A percentile compares a stretch with the other conserved stretches of the same genome.
Conservation (phyloP, 2,113 vertebrate species). For the Calyptomena viridis region DNA sequence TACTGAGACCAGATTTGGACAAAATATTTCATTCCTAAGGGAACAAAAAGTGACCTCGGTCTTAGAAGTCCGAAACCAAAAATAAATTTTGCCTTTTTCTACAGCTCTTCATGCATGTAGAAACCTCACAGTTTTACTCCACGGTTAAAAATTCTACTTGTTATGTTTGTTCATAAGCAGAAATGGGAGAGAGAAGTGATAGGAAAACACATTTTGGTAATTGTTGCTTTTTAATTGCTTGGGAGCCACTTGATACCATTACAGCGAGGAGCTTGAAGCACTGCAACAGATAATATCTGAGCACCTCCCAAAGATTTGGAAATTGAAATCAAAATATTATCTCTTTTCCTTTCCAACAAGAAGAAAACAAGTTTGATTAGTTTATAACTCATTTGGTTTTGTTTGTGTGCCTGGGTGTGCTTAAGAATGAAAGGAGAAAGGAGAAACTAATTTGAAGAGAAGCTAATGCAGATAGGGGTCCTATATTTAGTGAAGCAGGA, state of each 20-base stretch:
- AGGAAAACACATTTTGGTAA: background rate
- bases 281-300: slow-evolving; percentile 47
- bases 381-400: slow-evolving; percentile 42
- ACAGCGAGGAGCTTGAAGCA: background rate
- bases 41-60: background rate
- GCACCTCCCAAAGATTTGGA: slow-evolving; percentile 61
- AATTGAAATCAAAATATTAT: slow-evolving; percentile 55
- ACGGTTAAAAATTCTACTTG: background rate
- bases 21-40: slow-evolving; percentile 33
- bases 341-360: slow-evolving; percentile 35
- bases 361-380: slow-evolving; percentile 54
- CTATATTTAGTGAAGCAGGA: slow-evolving; percentile 15
- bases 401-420: slow-evolving; percentile 32
- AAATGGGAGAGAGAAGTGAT: background rate
- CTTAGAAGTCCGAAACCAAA: background rate
- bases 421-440: slow-evolving; percentile 10
- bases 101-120: background rate
- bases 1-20: slow-evolving; percentile 13
- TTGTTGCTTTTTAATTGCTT: slow-evolving; percentile 17
- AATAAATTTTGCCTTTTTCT: background rate
- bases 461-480: background rate
- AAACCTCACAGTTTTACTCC: background rate
- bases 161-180: background rate
- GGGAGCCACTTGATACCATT: background rate
- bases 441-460: background rate